These are phyloP conservation scores for Scyliorhinus canicula DNA, from an alignment of 2,797 vertebrate genomes.

Conservation along the genomic window DNA sequence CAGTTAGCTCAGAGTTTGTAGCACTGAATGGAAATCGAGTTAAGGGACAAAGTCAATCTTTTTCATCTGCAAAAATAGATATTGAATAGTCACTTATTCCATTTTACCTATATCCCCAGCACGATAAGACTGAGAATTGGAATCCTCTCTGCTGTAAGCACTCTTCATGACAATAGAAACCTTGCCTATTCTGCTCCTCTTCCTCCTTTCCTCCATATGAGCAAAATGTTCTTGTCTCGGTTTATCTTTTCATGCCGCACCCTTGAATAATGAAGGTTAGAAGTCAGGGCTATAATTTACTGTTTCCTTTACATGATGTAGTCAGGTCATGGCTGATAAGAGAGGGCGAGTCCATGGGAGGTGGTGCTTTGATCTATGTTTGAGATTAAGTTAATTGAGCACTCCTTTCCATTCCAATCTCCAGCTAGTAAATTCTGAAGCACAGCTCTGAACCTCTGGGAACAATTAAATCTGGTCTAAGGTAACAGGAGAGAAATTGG, in stretches of 20 bases:
- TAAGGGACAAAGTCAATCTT: background rate
- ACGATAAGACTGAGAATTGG: background rate
- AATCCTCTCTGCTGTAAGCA: background rate
- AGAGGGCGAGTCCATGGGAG: background rate
- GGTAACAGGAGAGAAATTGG: background rate
- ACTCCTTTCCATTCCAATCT: background rate
- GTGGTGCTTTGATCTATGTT: constrained; percentile 23
- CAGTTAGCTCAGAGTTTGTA: background rate
- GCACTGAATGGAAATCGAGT: background rate
- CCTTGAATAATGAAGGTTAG: constrained; percentile 2
- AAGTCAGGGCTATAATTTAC: background rate
- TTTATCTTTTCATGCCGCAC: background rate
- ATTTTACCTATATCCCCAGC: background rate
- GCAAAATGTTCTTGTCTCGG: too few relatives aligned
- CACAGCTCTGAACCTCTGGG: background rate
- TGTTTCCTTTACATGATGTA: background rate
- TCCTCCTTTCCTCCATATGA: background rate
- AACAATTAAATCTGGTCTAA: constrained; percentile 29
- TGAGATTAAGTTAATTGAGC: constrained; percentile 5
- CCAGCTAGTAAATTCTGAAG: background rate
- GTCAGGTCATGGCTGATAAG: constrained; percentile 15
- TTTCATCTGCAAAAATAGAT: background rate
- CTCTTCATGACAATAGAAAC: background rate
- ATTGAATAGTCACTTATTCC: background rate
- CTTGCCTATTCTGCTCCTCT: background rate